Conservation (phyloP, 2,113 vertebrate species). For the Chaetorhynchus papuensis region DNA sequence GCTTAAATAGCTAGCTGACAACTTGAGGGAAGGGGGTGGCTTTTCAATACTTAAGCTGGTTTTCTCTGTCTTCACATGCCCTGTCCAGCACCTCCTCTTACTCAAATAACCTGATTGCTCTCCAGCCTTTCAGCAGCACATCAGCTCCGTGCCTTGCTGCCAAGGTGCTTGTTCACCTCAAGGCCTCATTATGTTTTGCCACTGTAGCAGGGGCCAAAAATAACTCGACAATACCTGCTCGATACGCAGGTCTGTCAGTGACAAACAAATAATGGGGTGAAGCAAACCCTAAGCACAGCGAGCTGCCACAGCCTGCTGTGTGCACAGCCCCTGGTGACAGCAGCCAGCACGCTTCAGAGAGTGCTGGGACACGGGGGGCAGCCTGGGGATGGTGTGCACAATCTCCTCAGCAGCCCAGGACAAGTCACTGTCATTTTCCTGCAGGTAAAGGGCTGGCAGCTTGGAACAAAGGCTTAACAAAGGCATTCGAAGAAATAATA, state of each 20-base stretch:
- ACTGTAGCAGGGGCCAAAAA: conserved; percentile 42
- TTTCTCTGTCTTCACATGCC: conserved; percentile 53
- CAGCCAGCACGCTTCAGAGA: conserved; percentile 60
- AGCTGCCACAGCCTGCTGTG: conserved; percentile 46
- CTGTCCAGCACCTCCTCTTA: conserved; percentile 44
- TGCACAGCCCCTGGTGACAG: conserved; percentile 52
- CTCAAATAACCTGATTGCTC: conserved; percentile 62
- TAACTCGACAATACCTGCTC: conserved; percentile 74
- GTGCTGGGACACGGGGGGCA: conserved; percentile 40
- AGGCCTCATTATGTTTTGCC: conserved; percentile 72
- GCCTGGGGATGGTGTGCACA: conserved; percentile 5
- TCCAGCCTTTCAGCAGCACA: conserved; percentile 44
- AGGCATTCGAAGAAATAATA: background rate
- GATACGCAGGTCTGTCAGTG: conserved; percentile 63
- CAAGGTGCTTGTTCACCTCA: conserved; percentile 68
- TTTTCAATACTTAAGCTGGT: conserved; percentile 48
- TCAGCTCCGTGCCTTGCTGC: conserved; percentile 64
- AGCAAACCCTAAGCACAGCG: conserved; percentile 67
- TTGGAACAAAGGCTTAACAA: background rate
- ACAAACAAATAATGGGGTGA: conserved; percentile 84
- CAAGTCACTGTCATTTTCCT: conserved; percentile 46
- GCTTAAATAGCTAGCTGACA: conserved; percentile 53
- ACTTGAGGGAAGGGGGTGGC: background rate
- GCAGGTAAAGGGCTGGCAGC: conserved; percentile 31
- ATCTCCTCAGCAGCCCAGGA: background rate